phyloP scores from a whole-genome alignment of 2,113 vertebrate species.

The Thalassarche chlororhynchos region DNA sequence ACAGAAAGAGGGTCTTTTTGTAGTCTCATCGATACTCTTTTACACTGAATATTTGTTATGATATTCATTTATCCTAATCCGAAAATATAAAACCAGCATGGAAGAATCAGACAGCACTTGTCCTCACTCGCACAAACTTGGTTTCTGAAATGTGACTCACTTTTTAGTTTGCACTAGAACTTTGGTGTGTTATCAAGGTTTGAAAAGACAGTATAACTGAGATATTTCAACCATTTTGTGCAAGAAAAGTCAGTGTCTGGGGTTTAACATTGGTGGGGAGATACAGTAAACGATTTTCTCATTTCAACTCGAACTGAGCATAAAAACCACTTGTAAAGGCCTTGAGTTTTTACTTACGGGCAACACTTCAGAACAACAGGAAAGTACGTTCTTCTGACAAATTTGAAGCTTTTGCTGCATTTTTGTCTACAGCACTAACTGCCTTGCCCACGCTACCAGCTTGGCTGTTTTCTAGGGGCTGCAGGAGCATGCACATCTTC shows the following conservation, averaged over 20 bases:
- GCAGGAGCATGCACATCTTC: background rate
- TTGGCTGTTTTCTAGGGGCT: background rate
- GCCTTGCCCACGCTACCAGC: rapidly evolving
- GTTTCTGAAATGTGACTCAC: background rate
- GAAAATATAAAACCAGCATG: background rate
- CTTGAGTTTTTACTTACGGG: background rate
- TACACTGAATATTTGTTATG: rapidly evolving
- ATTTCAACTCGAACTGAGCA: background rate
- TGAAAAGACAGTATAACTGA: rapidly evolving
- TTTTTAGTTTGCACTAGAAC: background rate
- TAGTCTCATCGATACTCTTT: background rate
- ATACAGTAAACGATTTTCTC: rapidly evolving
- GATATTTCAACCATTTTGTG: background rate
- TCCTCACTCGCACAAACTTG: background rate
- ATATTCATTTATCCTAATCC: background rate
- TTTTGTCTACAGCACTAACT: background rate
- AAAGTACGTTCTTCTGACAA: background rate
- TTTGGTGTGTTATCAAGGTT: background rate
- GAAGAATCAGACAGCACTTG: background rate
- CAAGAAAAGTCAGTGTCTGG: background rate
- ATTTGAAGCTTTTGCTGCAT: background rate
- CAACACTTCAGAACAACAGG: background rate
- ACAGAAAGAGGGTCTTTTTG: background rate
- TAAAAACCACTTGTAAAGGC: background rate
- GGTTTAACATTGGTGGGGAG: background rate